These are phyloP conservation scores for Mellilla xanthometata DNA, from an alignment of 2,888 invertebrate genomes.

Conservation along the genomic window DNA sequence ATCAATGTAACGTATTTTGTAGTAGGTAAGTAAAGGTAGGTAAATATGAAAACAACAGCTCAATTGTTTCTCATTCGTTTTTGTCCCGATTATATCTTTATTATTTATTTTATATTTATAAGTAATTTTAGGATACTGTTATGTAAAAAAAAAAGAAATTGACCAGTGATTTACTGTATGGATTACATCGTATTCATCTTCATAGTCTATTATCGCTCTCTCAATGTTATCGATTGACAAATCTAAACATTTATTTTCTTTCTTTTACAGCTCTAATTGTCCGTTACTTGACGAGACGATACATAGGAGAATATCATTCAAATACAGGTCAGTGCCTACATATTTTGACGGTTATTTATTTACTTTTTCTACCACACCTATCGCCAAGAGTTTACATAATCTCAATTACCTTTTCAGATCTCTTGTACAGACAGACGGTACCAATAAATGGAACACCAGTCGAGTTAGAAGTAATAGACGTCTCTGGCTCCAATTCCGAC, in stretches of 20 bases:
- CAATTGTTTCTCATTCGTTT: too few relatives aligned
- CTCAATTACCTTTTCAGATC: conserved; percentile 80
- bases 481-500: conserved; percentile 87
- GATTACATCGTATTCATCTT: too few relatives aligned
- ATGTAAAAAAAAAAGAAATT: too few relatives aligned
- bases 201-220: too few relatives aligned
- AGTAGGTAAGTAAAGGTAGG: too few relatives aligned
- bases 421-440: conserved; percentile 89
- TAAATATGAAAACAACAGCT: too few relatives aligned
- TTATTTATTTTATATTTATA: too few relatives aligned
- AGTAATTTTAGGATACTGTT: too few relatives aligned
- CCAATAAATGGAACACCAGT: conserved; percentile 87
- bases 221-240: too few relatives aligned
- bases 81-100: too few relatives aligned
- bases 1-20: conserved; percentile 22
- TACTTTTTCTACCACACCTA: conserved; percentile 6
- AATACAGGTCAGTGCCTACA: conserved; percentile 84
- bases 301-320: conserved; percentile 91
- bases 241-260: conserved; percentile 23
- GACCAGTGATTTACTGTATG: too few relatives aligned
- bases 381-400: conserved; percentile 27
- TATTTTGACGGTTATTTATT: conserved; percentile 7
- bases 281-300: conserved; percentile 89
- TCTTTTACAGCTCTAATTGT: conserved; percentile 88
- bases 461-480: conserved; percentile 91